Evolutionary conservation across 2,888 invertebrate genomes (phyloP), one percentile per base, ranked within the genome.

Genomic region (Aplocera efformata): DNA sequence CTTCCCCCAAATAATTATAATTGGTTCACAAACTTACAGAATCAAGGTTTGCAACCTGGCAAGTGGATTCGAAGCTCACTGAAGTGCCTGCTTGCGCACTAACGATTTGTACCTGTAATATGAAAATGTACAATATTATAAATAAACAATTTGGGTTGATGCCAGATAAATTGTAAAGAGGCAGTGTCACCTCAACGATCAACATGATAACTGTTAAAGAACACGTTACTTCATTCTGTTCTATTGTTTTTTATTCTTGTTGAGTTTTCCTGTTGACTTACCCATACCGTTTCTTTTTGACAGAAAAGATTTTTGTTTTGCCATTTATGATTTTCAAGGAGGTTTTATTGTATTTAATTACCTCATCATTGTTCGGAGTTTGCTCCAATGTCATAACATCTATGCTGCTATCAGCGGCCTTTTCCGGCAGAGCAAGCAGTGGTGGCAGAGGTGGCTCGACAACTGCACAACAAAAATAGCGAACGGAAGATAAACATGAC

Each of bases 391-490:
- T 22, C 5, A 52, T 42, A n/a, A 60, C 39, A 0, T 77, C 74
- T 67, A 72, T 67, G 13, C 31, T 67, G 13, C 31, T 59, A 22
- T 75, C 72, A 0, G 38, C 49, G 1, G 45, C 62, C 4, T 57
- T 58, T 11, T 74, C 67, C 0, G 48, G 22, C 24, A 53, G 58
- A 17, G 43, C 40, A 10, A 53, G 46, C 10, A n/a, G n/a, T n/a
- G 28, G 44, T 7, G 63, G 52, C 6, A 64, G 34, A n/a, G 63
- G 37, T 1, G 51, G 24, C 43, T 55, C 54, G 26, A 42, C 45
- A 63, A 59, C 84, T 83, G 75, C 36, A 57, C 10, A 68, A 72
- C 56, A 71, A 70, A 61, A 62, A 50, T 25, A 53, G 25, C 30
- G 61, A 28, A 65, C 56, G 52, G 50, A 67, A 60, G 59, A 72